A percentile compares a stretch with the other conserved stretches of the same genome.
phyloP scores from a whole-genome alignment of 2,113 vertebrate genomes.

The Chlorodrepanis virens region DNA sequence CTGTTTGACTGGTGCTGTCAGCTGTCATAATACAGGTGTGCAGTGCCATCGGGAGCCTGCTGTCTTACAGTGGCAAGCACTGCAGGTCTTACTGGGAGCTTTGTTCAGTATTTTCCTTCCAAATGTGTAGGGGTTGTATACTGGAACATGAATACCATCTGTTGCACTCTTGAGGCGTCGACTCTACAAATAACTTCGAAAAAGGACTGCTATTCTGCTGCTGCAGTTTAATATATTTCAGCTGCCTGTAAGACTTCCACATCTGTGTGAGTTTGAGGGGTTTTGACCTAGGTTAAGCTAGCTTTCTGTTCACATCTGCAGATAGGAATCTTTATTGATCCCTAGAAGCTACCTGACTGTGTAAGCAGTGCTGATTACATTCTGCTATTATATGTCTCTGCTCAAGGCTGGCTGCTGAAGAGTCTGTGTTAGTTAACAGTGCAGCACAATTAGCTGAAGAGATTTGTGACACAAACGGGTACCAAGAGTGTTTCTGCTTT shows the following conservation, averaged over 20 bases:
- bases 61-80: neutral
- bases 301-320: neutral
- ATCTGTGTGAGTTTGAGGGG: neutral
- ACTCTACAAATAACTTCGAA: neutral
- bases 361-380: neutral
- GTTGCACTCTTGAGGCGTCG: neutral
- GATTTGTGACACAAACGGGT: fast-evolving
- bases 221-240: neutral
- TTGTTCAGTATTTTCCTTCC: neutral
- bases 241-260: neutral
- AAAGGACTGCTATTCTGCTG: neutral
- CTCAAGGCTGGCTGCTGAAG: neutral
- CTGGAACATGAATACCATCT: neutral
- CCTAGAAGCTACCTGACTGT: neutral
- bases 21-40: neutral
- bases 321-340: neutral
- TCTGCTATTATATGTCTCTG: neutral
- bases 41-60: neutral
- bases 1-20: neutral
- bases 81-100: neutral
- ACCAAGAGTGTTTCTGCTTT: neutral
- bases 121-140: neutral
- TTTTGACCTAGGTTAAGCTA: neutral
- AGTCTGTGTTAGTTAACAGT: neutral
- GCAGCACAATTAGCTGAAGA: neutral